Percentiles rank a stretch among this genome's conserved stretches.
phyloP scores from a whole-genome alignment of 2,113 vertebrate genomes.

The Crypturellus undulatus region DNA sequence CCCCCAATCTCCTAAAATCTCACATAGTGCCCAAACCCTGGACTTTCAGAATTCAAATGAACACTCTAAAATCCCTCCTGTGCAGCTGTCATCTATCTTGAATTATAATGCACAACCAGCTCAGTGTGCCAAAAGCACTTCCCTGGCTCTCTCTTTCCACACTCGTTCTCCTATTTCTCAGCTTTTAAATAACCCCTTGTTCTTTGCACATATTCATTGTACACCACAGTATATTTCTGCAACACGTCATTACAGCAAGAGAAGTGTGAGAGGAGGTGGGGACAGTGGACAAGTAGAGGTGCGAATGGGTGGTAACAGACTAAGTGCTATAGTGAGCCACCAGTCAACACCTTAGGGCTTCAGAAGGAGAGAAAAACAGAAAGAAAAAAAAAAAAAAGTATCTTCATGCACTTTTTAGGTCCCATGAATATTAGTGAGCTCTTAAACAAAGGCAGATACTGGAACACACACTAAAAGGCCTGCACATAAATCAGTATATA shows the following conservation, averaged over 20 bases:
- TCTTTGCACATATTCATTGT: slow-evolving; percentile 53
- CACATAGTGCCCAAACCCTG: background rate
- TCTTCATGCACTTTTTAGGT: background rate
- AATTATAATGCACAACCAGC: slow-evolving; percentile 32
- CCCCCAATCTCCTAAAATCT: background rate
- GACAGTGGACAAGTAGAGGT: slow-evolving; percentile 46
- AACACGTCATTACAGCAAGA: slow-evolving; percentile 40
- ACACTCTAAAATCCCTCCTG: background rate
- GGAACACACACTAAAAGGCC: slow-evolving; percentile 44
- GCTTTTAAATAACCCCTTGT: slow-evolving; percentile 66
- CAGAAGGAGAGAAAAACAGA: background rate
- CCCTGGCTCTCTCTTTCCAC: slow-evolving; percentile 3
- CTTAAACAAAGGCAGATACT: slow-evolving; percentile 41
- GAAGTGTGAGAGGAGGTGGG: slow-evolving; percentile 58
- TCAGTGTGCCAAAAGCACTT: slow-evolving; percentile 43
- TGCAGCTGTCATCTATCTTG: background rate
- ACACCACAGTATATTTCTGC: slow-evolving; percentile 65
- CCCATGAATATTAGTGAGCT: slow-evolving; percentile 31
- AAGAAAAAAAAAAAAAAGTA: background rate
- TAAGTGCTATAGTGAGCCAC: slow-evolving; percentile 37
- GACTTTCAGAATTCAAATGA: slow-evolving; percentile 20
- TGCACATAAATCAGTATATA: slow-evolving; percentile 23
- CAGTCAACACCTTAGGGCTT: slow-evolving; percentile 58
- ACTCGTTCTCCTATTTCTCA: slow-evolving; percentile 49
- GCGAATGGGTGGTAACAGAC: slow-evolving; percentile 63